Evolutionary conservation across 2,888 invertebrate genomes (phyloP), one percentile per base, ranked within the genome.

Genomic region (Pseudeuparius sepicola): DNA sequence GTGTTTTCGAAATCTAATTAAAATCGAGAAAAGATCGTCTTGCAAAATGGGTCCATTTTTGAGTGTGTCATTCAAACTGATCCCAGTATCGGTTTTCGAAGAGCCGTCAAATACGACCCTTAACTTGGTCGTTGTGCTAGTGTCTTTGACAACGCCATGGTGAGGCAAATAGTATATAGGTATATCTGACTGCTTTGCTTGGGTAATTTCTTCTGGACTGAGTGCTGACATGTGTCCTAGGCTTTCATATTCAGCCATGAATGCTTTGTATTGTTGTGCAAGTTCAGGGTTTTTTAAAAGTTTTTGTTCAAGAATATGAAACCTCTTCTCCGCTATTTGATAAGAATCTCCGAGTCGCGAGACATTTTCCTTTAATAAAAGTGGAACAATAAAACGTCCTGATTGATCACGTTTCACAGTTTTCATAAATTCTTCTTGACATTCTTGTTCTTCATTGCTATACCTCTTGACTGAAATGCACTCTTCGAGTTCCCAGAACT

Each of bases 41-140:
- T 46, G 46, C 14, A 44, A 34, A 11, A 25, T 35, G 6, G 43
- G 43, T 9, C 43, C 45, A 18, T 24, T 20, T 31, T 30, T 36
- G 13, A 26, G 23, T 10, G 29, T 24, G 24, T 37, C 33, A 23
- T 40, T 40, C 13, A 37, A 13, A n/a, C 31, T 37, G 16, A 24
- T 15, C 2, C 38, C 40, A 14, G 30, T 16, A 2, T 14, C 12
- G n/a, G 31, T n/a, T 10, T 24, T 14, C 4, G 16, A n/a, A 18
- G 11, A 11, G 4, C 26, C 39, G 18, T 39, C 16, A 33, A 39
- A 39, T 11, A 37, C 32, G 4, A 37, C 32, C 4, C 36, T 15
- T 6, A 37, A 7, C 26, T 37, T 37, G 14, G 35, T 37, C 2
- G 37, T 37, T 14, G 23, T 37, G 6, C 16, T 15, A 16, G 15